Evolutionary conservation across 2,797 vertebrate species (phyloP), one percentile per base, ranked within the genome.

Genomic region (Acipenser transmontanus): DNA sequence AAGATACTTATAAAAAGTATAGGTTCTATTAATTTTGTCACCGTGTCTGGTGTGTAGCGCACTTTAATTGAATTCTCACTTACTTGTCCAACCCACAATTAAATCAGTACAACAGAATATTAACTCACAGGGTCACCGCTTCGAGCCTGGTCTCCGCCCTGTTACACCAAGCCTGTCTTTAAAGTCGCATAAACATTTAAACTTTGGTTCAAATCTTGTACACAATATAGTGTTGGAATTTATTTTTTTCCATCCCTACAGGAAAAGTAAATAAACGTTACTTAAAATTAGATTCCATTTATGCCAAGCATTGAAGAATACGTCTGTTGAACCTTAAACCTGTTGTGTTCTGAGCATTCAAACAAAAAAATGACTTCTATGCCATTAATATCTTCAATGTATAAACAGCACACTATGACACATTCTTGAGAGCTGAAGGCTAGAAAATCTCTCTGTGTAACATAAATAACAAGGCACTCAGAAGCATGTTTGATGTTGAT

Each of bases 391-490:
- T 95, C 87, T 88, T 94, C 93, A 88, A 92, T 93, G 93, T 93
- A 94, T 95, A 96, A 95, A 97, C 93, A 95, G 92, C 92, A 95
- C 94, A 95, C 94, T 92, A 85, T 94, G 94, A 94, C 93, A 93
- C 94, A 96, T 98, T 96, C 93, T 91, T 93, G 88, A 90, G 89
- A 91, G 90, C 89, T 89, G 89, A 91, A 93, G 92, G 87, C 89
- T 90, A 88, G 86, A 84, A 91, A 89, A 92, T 90, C 90, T 89
- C 85, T 85, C 80, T 91, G 80, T 70, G 86, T 88, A 94, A 93
- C 92, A 95, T 95, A 97, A 98, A 98, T 97, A 97, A 97, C 94
- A 95, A 95, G 95, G 92, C 95, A 95, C 93, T 98, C 95, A 95
- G 91, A 93, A 91, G 93, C 92, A 97, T 96, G 96, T 98, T 95